These are phyloP conservation scores for Chrysina gloriosa DNA, from an alignment of 2,888 invertebrate species.

Conservation along the genomic window DNA sequence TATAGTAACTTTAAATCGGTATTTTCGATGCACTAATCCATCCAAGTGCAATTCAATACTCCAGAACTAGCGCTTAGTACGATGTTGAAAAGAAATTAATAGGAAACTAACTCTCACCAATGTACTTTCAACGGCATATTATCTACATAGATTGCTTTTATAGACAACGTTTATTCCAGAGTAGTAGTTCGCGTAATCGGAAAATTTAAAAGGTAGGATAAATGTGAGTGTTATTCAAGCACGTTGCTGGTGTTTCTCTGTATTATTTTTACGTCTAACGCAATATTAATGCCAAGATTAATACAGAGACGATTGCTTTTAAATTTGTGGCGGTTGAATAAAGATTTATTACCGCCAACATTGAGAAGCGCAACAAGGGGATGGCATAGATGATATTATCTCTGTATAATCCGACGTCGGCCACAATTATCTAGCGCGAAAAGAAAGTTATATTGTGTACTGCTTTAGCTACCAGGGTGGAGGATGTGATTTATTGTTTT, in stretches of 20 bases:
- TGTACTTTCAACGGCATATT: background rate
- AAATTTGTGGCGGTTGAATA: constrained; percentile 2
- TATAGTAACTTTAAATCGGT: too few relatives aligned
- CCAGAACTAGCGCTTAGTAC: too few relatives aligned
- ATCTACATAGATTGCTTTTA: background rate
- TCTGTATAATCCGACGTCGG: too few relatives aligned
- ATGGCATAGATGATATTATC: background rate
- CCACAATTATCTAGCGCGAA: too few relatives aligned
- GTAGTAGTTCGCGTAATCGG: background rate
- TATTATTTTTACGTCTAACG: background rate
- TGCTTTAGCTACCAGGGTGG: too few relatives aligned
- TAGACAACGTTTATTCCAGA: background rate
- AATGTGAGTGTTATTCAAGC: background rate
- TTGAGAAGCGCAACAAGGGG: background rate
- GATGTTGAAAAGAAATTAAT: too few relatives aligned
- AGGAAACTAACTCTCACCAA: background rate
- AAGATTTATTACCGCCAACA: constrained; percentile 5
- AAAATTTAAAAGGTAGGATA: background rate
- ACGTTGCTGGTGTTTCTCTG: background rate
- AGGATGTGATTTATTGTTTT: too few relatives aligned
- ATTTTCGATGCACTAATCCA: too few relatives aligned
- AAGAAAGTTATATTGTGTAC: too few relatives aligned
- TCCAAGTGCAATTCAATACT: too few relatives aligned
- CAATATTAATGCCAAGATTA: background rate
- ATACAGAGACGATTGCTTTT: constrained; percentile 7